Evolutionary conservation across 2,888 invertebrate genomes (phyloP), one percentile per base, ranked within the genome.

Genomic region (Euzophera pinguis): DNA sequence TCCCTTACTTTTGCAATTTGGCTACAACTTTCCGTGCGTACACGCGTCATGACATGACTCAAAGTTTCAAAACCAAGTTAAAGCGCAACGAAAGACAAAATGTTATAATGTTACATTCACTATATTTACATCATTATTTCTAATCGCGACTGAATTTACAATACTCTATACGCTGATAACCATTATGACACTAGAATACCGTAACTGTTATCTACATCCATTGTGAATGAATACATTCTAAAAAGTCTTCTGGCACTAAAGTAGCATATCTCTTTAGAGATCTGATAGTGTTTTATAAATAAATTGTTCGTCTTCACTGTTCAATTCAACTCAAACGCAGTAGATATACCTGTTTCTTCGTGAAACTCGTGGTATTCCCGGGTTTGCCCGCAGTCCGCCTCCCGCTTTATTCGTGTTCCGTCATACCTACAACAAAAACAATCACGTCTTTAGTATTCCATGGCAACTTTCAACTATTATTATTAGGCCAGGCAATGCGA

Each of bases 381-480:
- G 52, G 55, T 59, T 55, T 41, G 69, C 71, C 71, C 70, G 72
- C 72, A 53, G 52, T 60, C 64, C 58, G 72, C 76, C 72, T 74
- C 81, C 78, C 73, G 74, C 68, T 67, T 65, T 64, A 65, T 71
- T 63, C 69, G 59, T 53, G 55, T 56, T 64, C 73, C 74, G 69
- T 74, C 70, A 67, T 71, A 84, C 84, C 87, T 88, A 73, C 51
- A 75, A 83, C 84, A 86, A 87, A 22, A 22, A 22, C 22, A 22
- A 22, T 22, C 5, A 22, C 5, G 5, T 22, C 2, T 3, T 22
- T 22, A 22, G 22, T 22, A 22, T 22, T 22, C 22, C 3, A 22
- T 22, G 22, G 22, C 5, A 22, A 22, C 22, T 22, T n/a, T n/a
- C 22, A 22, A n/a, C n/a, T n/a, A n/a, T n/a, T n/a, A n/a, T n/a